These are phyloP conservation scores for Oxyscelio sp. DNA, from an alignment of 2,888 invertebrate genomes.

Conservation along the genomic window DNA sequence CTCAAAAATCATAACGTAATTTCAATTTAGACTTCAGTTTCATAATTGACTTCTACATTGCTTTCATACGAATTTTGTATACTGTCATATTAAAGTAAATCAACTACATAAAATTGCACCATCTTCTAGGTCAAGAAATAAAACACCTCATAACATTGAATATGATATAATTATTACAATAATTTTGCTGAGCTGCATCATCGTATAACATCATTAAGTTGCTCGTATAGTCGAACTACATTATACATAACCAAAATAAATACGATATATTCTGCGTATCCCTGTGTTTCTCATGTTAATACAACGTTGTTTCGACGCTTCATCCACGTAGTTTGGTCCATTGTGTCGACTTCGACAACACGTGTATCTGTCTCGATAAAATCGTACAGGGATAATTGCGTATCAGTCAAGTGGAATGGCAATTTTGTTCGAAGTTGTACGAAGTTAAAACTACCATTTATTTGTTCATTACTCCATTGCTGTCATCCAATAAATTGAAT, in stretches of 20 bases:
- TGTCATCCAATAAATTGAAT: slow-evolving; percentile 28
- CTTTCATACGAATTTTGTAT: too few relatives aligned
- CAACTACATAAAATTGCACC: too few relatives aligned
- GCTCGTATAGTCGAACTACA: slow-evolving; percentile 70
- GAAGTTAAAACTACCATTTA: slow-evolving; percentile 46
- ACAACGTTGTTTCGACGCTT: slow-evolving; percentile 25
- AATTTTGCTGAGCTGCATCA: slow-evolving; percentile 73
- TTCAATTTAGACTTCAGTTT: too few relatives aligned
- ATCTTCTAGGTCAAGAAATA: slow-evolving; percentile 44
- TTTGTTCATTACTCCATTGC: slow-evolving; percentile 27
- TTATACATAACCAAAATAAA: slow-evolving; percentile 73
- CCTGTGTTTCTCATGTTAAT: slow-evolving; percentile 24
- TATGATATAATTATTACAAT: slow-evolving; percentile 74
- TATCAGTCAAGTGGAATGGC: slow-evolving; percentile 63
- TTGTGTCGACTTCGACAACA: slow-evolving; percentile 42
- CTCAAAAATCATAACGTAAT: too few relatives aligned
- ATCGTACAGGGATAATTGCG: slow-evolving; percentile 55
- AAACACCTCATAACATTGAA: slow-evolving; percentile 64
- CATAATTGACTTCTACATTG: too few relatives aligned
- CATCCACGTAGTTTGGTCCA: slow-evolving; percentile 50
- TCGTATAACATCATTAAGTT: slow-evolving; percentile 73
- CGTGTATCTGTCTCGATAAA: slow-evolving; percentile 32
- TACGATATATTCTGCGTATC: slow-evolving; percentile 63
- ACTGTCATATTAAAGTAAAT: too few relatives aligned
- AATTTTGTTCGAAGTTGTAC: slow-evolving; percentile 51